Evolutionary conservation across 2,113 vertebrate genomes (phyloP).

Genomic region (Paracanthobrama guichenoti): DNA sequence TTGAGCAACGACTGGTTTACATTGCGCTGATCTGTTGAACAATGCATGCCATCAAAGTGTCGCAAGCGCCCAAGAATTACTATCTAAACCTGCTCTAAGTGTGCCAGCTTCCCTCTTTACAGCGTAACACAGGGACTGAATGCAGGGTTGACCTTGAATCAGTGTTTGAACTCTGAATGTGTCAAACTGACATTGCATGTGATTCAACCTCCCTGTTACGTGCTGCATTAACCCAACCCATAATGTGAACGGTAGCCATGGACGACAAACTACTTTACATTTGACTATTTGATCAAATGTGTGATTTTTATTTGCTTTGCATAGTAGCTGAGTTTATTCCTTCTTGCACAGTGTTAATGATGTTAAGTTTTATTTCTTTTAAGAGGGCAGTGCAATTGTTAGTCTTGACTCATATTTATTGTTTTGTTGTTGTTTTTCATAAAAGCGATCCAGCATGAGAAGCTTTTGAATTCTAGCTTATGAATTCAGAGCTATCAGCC

Average conservation of each 20-base stretch:
- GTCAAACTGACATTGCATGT: neutral
- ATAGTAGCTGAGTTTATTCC: neutral
- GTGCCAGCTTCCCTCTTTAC: neutral
- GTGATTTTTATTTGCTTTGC: neutral
- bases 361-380: conserved; percentile 41
- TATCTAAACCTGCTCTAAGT: neutral
- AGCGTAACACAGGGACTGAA: conserved; percentile 1
- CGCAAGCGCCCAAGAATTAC: neutral
- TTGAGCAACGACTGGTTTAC: neutral
- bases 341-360: conserved; percentile 54
- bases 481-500: conserved; percentile 1
- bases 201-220: neutral
- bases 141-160: neutral
- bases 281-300: neutral
- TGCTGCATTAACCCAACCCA: neutral
- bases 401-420: conserved; percentile 42
- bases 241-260: neutral
- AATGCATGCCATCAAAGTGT: neutral
- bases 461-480: neutral
- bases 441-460: neutral
- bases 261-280: neutral
- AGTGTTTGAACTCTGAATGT: neutral
- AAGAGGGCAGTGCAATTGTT: conserved; percentile 63
- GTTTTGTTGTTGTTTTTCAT: neutral
- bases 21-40: neutral